These are phyloP conservation scores for Cataglyphis albicans DNA, from an alignment of 2,888 invertebrate species.

Conservation along the genomic window DNA sequence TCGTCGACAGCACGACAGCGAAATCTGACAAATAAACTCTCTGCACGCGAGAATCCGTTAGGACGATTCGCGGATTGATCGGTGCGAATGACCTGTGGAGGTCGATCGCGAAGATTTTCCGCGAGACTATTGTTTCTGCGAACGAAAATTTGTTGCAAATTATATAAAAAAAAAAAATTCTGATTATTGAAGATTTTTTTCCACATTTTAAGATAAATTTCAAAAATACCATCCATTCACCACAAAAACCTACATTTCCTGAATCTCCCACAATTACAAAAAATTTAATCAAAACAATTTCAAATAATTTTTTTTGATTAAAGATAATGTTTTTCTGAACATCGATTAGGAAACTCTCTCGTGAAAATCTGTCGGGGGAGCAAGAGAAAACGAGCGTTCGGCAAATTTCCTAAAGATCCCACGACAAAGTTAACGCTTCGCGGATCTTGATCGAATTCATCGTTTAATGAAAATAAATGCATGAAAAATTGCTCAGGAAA, in stretches of 20 bases:
- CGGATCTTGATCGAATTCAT: conserved; percentile 10
- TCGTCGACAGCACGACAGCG: conserved; percentile 40
- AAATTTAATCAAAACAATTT: neutral
- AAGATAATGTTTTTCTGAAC: conserved; percentile 3
- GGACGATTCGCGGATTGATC: neutral
- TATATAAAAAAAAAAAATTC: neutral
- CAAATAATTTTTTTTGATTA: neutral
- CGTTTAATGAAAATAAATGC: conserved; percentile 55
- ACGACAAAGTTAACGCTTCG: conserved; percentile 20
- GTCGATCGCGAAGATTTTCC: neutral
- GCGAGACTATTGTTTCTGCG: neutral
- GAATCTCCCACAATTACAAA: neutral
- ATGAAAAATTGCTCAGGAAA: conserved; percentile 69
- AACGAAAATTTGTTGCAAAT: neutral
- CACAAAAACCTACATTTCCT: neutral
- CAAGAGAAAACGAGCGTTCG: conserved; percentile 35
- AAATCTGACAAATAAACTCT: conserved; percentile 51
- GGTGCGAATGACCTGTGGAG: neutral
- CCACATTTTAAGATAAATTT: neutral
- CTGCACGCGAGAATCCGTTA: conserved; percentile 63
- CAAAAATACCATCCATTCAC: neutral
- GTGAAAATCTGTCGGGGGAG: conserved; percentile 29
- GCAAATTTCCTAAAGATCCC: conserved; percentile 37
- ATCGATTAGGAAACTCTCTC: conserved; percentile 25
- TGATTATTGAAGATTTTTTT: neutral